Conservation (phyloP, 2,797 vertebrate genomes). For the Vultur gryphus region DNA sequence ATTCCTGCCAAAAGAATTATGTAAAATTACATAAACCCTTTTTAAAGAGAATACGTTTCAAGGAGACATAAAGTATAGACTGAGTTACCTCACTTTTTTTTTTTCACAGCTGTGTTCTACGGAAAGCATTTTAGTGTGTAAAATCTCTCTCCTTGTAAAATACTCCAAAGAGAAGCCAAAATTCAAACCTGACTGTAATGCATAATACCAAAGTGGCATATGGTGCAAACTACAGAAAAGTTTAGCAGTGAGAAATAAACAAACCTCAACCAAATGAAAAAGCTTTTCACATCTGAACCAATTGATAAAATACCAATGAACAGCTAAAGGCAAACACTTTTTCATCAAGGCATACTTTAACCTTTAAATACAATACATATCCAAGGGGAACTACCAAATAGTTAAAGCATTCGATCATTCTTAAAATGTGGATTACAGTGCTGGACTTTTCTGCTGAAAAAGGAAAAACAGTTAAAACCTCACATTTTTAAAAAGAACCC, state of each 20-base stretch:
- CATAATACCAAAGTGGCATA: background rate
- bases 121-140: constrained; percentile 10
- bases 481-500: background rate
- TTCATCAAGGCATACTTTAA: background rate
- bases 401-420: background rate
- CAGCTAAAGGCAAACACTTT: background rate
- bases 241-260: background rate
- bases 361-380: background rate
- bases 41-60: constrained; percentile 39
- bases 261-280: background rate
- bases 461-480: background rate
- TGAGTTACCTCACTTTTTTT: background rate
- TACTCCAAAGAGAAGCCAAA: constrained; percentile 33
- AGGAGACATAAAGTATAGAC: constrained; percentile 3
- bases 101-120: constrained; percentile 2
- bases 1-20: constrained; percentile 76
- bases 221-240: background rate
- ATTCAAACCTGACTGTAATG: constrained; percentile 15
- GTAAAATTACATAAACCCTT: constrained; percentile 72
- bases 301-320: background rate
- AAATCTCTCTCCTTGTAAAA: constrained; percentile 33
- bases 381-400: background rate
- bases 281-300: background rate
- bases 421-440: background rate
- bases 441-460: background rate